Percentiles rank a stretch among this genome's conserved stretches.
Conservation (phyloP, 2,888 invertebrate species). For the Cheilosia vernalis region DNA sequence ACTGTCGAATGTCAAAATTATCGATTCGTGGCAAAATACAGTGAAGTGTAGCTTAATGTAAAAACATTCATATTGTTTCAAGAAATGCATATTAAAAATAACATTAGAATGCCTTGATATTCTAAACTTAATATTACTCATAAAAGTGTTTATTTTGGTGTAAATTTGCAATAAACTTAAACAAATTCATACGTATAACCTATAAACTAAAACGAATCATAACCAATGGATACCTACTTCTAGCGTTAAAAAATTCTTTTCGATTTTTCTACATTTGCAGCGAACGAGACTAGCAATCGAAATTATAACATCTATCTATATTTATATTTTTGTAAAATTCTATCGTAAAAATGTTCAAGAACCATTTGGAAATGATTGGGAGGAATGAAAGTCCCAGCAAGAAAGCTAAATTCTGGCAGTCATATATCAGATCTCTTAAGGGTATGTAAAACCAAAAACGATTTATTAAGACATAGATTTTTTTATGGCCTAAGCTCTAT, state of each 20-base stretch:
- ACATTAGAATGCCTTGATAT: background rate
- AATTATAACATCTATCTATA: conserved; percentile 61
- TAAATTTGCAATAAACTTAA: background rate
- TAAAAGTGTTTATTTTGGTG: background rate
- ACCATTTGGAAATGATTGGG: conserved; percentile 96
- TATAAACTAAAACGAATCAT: background rate
- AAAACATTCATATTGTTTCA: background rate
- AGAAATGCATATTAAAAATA: background rate
- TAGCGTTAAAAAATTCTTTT: conserved; percentile 34
- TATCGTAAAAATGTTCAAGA: conserved; percentile 92
- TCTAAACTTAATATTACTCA: background rate
- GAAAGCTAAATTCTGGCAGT: conserved; percentile 97
- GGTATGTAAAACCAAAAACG: conserved; percentile 85
- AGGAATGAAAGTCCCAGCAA: conserved; percentile 95
- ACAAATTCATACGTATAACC: background rate
- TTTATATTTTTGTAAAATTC: conserved; percentile 52
- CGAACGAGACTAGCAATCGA: conserved; percentile 89
- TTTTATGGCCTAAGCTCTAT: conserved; percentile 2
- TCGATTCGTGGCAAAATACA: background rate
- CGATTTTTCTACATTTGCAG: conserved; percentile 84
- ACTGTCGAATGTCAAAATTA: background rate
- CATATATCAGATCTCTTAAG: conserved; percentile 95
- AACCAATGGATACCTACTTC: background rate
- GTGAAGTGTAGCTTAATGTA: conserved; percentile 27
- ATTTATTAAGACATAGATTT: background rate